Evolutionary conservation across 1,140 invertebrate species (phyloP), one percentile per base, ranked within the genome.

Genomic region (Platorchestia sp.): DNA sequence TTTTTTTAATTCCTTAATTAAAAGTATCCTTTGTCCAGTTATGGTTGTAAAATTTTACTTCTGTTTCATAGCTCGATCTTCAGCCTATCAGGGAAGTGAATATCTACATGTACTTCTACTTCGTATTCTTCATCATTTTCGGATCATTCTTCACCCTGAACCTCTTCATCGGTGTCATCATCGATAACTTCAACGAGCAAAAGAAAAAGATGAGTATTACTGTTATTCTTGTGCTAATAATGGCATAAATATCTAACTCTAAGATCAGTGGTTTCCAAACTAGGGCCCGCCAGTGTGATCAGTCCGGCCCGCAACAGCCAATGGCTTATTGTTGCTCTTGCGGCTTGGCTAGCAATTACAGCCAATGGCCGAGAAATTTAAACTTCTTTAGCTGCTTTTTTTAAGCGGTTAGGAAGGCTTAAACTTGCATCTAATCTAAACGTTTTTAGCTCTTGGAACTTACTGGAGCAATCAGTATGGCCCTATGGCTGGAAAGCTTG

Each of bases 171-270:
- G 99, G 99, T 98, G 99, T 99, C 97, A 99, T 99, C 97, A 99
- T 99, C 97, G 99, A 99, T 97, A 99, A 99, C 97, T 99, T 99
- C 97, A 99, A 99, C 97, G 99, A 99, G 97, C 99, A 99, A 97
- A 99, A 99, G 98, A 99, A 99, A 97, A 99, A 99, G 97, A 97
- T 98, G 97, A 97, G 97, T 97, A 97, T 97, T 95, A 44, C 41
- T 86, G 6, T 51, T 51, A 51, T 51, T 75, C 14, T 10, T 10
- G 59, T 22, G 3, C 27, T 27, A 22, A 22, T 27, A 19, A 27
- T 36, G 59, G 59, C 10, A 10, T 36, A 75, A 19, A 19, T 36
- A 22, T 36, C 59, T 75, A 75, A 75, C 36, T 75, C 36, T 75
- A 27, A 36, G 27, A 10, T 51, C 19, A 75, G 36, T 10, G n/a